phyloP scores from a whole-genome alignment of 2,797 vertebrate species.

The Sebastes oblongus region DNA sequence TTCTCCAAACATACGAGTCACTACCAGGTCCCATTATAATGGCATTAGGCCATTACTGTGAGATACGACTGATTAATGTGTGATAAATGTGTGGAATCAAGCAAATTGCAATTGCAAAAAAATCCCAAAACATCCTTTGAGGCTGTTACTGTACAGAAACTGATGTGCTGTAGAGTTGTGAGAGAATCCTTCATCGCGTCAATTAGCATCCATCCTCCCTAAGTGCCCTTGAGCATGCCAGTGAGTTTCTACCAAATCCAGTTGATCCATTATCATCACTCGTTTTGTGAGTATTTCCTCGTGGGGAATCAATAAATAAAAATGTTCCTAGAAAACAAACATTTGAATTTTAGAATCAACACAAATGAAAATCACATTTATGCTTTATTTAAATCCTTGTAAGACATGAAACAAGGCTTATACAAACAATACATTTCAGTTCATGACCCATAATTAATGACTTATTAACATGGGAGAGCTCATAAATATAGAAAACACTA shows the following conservation, averaged over 20 bases:
- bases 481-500: conserved; percentile 16
- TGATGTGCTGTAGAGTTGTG: neutral
- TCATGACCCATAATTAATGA: neutral
- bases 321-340: neutral
- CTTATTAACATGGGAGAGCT: neutral
- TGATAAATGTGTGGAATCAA: neutral
- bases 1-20: neutral
- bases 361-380: neutral
- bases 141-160: neutral
- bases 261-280: neutral
- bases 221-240: neutral
- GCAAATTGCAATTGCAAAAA: too few relatives aligned
- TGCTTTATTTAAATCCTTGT: conserved; percentile 22
- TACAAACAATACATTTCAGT: neutral
- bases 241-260: neutral
- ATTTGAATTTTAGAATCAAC: neutral
- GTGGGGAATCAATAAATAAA: too few relatives aligned
- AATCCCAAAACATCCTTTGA: too few relatives aligned
- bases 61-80: neutral
- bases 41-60: neutral
- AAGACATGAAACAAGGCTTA: neutral
- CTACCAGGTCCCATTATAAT: neutral
- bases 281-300: neutral
- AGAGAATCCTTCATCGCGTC: neutral
- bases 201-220: neutral